phyloP scores from a whole-genome alignment of 2,113 vertebrate species.

The Diadophis punctatus region DNA sequence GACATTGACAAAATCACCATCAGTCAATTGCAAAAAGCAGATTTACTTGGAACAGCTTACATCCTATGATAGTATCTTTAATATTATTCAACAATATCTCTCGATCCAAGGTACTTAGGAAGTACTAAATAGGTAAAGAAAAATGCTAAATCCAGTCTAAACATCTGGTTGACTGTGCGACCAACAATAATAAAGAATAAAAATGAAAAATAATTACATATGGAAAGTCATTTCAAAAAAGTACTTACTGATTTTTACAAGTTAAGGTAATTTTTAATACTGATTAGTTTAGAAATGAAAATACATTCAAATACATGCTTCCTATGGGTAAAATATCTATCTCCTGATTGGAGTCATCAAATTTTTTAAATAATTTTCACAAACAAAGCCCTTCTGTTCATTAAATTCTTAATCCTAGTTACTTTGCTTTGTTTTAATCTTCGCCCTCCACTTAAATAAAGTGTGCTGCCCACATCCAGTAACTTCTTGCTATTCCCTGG shows the following conservation, averaged over 20 bases:
- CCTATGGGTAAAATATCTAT: neutral
- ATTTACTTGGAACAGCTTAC: neutral
- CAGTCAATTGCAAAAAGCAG: neutral
- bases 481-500: neutral
- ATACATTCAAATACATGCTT: neutral
- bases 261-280: neutral
- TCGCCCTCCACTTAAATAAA: neutral
- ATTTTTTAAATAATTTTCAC: neutral
- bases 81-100: neutral
- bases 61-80: neutral
- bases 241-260: neutral
- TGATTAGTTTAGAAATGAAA: neutral
- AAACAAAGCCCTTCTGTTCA: neutral
- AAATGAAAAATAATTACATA: neutral
- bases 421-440: neutral
- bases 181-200: neutral
- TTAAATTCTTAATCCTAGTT: neutral
- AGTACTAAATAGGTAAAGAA: neutral
- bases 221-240: neutral
- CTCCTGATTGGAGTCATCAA: too few species aligned
- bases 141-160: neutral
- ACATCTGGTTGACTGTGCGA: neutral
- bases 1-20: neutral
- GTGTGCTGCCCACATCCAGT: neutral
- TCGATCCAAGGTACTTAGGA: neutral